These are phyloP conservation scores for Phania funesta DNA, from an alignment of 2,888 invertebrate species.

Conservation along the genomic window DNA sequence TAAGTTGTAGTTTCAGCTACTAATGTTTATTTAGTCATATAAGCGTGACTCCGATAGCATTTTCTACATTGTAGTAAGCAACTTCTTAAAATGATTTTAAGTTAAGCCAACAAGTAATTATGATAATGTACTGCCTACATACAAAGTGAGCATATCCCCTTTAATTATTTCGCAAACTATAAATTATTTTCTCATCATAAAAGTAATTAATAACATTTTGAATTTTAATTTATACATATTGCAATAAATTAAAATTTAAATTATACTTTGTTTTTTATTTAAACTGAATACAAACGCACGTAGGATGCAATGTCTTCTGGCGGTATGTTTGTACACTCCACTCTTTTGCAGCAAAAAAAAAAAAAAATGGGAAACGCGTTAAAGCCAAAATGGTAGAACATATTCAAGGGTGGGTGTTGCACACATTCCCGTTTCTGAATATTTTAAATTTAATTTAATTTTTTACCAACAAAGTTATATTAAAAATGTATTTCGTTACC, in stretches of 20 bases:
- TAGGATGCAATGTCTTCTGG: not conserved
- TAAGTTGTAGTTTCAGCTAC: no score
- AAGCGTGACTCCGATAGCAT: no score
- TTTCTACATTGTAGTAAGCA: no score
- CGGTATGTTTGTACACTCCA: slow-evolving; percentile 8
- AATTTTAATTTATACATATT: slow-evolving; percentile 19
- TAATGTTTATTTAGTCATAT: no score
- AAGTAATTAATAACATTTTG: slow-evolving; percentile 1
- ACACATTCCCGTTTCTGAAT: slow-evolving; percentile 9
- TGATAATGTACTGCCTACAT: not conserved
- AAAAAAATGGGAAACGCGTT: not conserved
- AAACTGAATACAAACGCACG: not conserved
- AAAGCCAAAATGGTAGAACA: slow-evolving; percentile 42
- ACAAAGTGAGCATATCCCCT: not conserved
- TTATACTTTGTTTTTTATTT: not conserved
- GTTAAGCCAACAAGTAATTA: slow-evolving; percentile 23
- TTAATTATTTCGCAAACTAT: not conserved
- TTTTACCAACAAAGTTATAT: slow-evolving; percentile 31
- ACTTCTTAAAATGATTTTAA: not conserved
- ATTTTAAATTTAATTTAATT: slow-evolving; percentile 6
- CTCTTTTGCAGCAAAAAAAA: slow-evolving; percentile 16
- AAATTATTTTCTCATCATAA: slow-evolving; percentile 29
- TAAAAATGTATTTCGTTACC: slow-evolving; percentile 17
- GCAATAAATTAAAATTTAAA: slow-evolving; percentile 11
- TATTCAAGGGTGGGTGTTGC: slow-evolving; percentile 54